A percentile compares a stretch with the other conserved stretches of the same genome.
These are phyloP conservation scores for Catharus fuscescens DNA, from an alignment of 2,113 vertebrate genomes.

Conservation along the genomic window DNA sequence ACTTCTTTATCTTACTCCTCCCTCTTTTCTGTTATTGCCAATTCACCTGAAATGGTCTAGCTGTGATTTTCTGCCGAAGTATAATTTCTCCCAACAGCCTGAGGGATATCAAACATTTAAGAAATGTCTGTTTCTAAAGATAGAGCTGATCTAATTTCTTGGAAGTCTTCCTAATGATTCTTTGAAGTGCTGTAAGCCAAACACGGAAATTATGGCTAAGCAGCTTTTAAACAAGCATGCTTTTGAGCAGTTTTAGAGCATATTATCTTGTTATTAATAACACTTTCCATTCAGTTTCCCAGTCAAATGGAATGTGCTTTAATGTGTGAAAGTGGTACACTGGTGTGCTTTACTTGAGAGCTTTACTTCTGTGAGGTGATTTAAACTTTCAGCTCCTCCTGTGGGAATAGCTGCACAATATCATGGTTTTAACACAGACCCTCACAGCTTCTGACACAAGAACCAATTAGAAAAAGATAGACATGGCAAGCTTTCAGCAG, in stretches of 20 bases:
- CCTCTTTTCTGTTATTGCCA: neutral
- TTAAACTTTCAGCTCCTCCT: neutral
- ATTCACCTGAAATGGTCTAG: conserved; percentile 37
- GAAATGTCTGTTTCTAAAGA: conserved; percentile 49
- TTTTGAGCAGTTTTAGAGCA: conserved; percentile 20
- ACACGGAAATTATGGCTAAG: conserved; percentile 31
- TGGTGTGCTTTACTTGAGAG: neutral
- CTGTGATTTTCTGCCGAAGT: conserved; percentile 14
- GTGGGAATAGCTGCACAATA: neutral
- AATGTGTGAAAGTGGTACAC: neutral
- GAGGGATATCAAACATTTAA: conserved; percentile 26
- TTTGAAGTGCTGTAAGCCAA: conserved; percentile 38
- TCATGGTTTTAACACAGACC: neutral
- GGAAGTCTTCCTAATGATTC: conserved; percentile 45
- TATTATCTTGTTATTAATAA: conserved; percentile 35
- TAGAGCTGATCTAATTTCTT: conserved; percentile 50
- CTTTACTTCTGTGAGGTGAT: neutral
- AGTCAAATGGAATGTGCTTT: neutral
- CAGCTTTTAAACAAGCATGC: conserved; percentile 34
- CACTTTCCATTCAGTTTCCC: neutral
- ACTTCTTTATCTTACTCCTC: neutral
- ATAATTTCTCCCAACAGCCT: neutral
- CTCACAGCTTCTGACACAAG: neutral
- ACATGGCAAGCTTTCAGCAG: neutral
- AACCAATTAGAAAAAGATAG: neutral